phyloP scores from a whole-genome alignment of 2,113 vertebrate species.

The Oreochromis aureus region DNA sequence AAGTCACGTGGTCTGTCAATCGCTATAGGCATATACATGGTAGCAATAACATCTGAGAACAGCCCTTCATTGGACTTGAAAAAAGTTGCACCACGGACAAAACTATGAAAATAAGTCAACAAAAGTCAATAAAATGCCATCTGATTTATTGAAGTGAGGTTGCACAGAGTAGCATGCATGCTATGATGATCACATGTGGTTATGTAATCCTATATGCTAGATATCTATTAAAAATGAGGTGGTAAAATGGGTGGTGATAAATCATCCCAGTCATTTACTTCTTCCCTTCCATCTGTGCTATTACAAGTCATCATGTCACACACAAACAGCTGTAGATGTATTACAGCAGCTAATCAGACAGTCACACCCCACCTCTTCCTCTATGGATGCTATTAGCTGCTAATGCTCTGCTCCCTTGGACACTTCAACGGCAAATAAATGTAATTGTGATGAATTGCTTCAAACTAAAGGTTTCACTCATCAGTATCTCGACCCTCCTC shows the following conservation, averaged over 20 bases:
- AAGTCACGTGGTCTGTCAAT: too few relatives aligned
- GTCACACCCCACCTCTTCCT: not conserved
- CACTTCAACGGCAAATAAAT: not conserved
- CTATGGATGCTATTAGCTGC: slow-evolving; percentile 4
- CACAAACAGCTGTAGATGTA: slow-evolving; percentile 6
- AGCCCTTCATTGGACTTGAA: not conserved
- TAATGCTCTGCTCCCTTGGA: not conserved
- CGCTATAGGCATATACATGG: not conserved
- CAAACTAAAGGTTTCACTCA: slow-evolving; percentile 22
- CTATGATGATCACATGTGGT: not conserved
- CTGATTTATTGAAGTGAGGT: not conserved
- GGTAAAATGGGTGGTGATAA: not conserved
- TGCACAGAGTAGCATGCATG: not conserved
- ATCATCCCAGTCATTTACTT: not conserved
- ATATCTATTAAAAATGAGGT: not conserved
- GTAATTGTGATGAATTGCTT: slow-evolving; percentile 61
- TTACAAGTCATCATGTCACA: not conserved
- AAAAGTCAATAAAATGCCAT: not conserved
- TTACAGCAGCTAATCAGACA: slow-evolving; percentile 18
- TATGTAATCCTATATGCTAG: not conserved
- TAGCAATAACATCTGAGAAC: not conserved
- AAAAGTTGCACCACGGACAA: not conserved
- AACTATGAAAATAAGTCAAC: not conserved
- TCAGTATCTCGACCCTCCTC: slow-evolving; percentile 21
- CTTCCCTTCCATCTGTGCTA: not conserved